Evolutionary conservation across 2,113 vertebrate genomes (phyloP).

Genomic region (Typhlomys cinereus): DNA sequence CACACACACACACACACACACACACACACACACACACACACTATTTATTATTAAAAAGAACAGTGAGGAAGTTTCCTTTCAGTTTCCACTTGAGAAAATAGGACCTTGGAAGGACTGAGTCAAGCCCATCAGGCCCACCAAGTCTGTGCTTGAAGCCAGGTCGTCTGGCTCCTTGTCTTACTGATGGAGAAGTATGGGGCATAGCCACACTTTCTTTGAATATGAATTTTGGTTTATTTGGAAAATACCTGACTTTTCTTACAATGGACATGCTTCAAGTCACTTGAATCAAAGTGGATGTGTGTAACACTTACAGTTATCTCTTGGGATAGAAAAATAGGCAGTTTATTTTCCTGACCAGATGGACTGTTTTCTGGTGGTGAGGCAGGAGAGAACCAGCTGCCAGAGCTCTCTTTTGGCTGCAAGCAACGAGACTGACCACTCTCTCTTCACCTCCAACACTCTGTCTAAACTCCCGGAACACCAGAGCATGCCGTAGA

Average conservation of each 20-base stretch:
- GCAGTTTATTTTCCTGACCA: background rate
- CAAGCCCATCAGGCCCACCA: background rate
- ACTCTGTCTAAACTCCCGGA: too few relatives aligned
- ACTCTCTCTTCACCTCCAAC: accelerated
- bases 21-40: too few relatives aligned
- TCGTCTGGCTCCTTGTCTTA: background rate
- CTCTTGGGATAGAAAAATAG: background rate
- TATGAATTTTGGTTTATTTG: background rate
- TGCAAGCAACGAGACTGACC: background rate
- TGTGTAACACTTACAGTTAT: background rate
- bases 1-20: too few relatives aligned
- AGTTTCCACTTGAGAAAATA: background rate
- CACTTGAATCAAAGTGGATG: background rate
- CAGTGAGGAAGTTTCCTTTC: background rate
- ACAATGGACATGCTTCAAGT: background rate
- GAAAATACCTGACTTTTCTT: conserved; percentile 14
- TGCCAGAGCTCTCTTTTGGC: background rate
- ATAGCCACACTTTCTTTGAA: background rate
- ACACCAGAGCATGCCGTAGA: accelerated
- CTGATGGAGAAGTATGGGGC: background rate
- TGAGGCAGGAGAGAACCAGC: background rate
- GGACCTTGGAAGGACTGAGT: background rate
- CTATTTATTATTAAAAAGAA: too few relatives aligned
- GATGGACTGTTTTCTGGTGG: background rate
- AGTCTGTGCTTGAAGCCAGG: background rate